phyloP scores from a whole-genome alignment of 2,888 invertebrate genomes.

The Philonicus albiceps region DNA sequence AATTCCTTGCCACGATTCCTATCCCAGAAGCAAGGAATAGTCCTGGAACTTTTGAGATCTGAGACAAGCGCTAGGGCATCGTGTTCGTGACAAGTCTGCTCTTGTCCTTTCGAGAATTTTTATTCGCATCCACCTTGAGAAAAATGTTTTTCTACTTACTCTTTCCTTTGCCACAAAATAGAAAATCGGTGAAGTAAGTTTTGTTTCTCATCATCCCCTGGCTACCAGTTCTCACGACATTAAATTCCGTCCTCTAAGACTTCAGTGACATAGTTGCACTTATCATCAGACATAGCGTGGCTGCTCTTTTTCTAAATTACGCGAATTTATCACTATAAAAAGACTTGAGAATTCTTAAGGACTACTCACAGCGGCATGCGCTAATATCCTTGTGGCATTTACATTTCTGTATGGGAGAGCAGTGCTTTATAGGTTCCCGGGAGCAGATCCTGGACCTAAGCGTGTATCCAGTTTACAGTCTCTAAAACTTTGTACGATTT shows the following conservation, averaged over 20 bases:
- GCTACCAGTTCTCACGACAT: background rate
- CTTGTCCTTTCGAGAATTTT: constrained; percentile 17
- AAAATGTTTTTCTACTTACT: background rate
- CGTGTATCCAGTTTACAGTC: background rate
- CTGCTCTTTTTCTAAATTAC: constrained; percentile 34
- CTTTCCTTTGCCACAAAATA: background rate
- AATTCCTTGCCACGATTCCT: background rate
- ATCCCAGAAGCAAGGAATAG: background rate
- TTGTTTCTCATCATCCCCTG: background rate
- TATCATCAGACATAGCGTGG: background rate
- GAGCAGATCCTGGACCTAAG: background rate
- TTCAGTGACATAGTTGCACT: constrained; percentile 21
- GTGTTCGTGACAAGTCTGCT: constrained; percentile 38
- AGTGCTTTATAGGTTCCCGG: constrained; percentile 12
- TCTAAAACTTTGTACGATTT: background rate
- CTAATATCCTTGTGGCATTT: constrained; percentile 41
- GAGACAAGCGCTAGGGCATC: constrained; percentile 6
- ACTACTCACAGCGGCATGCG: background rate
- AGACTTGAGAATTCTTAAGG: background rate
- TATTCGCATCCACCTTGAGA: background rate
- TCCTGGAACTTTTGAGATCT: background rate
- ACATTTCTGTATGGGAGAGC: constrained; percentile 37
- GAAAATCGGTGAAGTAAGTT: constrained; percentile 27
- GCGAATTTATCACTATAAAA: constrained; percentile 32
- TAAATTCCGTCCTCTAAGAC: background rate